phyloP scores from a whole-genome alignment of 2,797 vertebrate species.

The Enteromius trimaculatus region DNA sequence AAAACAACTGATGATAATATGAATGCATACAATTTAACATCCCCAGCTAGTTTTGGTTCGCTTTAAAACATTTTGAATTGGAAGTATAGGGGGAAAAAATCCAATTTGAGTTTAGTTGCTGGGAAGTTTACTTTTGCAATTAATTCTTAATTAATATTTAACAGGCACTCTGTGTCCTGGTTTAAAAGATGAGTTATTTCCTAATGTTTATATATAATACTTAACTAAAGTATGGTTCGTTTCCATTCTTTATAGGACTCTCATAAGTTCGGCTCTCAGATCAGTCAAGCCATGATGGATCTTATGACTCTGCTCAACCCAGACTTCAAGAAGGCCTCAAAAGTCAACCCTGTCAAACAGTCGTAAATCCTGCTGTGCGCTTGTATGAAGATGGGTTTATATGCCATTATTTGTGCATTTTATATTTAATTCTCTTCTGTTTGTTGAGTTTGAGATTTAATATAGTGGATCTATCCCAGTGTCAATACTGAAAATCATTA shows the following conservation, averaged over 20 bases:
- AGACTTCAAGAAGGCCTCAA: conserved; percentile 57
- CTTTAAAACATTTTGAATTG: background rate
- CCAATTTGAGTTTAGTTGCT: background rate
- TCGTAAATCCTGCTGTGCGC: background rate
- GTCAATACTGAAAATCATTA: background rate
- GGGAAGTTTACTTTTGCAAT: background rate
- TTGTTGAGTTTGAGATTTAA: background rate
- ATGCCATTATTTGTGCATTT: background rate
- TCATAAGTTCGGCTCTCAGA: conserved; percentile 82
- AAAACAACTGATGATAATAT: background rate
- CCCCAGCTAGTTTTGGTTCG: background rate
- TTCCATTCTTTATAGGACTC: conserved; percentile 68
- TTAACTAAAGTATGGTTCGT: background rate
- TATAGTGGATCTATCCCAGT: background rate
- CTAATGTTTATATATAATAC: no score
- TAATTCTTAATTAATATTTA: background rate
- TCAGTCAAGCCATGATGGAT: conserved; percentile 78
- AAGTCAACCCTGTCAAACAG: background rate
- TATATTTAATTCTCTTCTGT: background rate
- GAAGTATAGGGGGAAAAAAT: background rate
- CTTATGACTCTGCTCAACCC: conserved; percentile 76
- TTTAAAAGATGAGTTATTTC: background rate
- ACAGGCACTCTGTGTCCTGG: background rate
- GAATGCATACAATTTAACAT: background rate
- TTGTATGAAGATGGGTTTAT: background rate